Evolutionary conservation across 2,888 invertebrate genomes (phyloP).

Genomic region (Oxystoma pomonae): DNA sequence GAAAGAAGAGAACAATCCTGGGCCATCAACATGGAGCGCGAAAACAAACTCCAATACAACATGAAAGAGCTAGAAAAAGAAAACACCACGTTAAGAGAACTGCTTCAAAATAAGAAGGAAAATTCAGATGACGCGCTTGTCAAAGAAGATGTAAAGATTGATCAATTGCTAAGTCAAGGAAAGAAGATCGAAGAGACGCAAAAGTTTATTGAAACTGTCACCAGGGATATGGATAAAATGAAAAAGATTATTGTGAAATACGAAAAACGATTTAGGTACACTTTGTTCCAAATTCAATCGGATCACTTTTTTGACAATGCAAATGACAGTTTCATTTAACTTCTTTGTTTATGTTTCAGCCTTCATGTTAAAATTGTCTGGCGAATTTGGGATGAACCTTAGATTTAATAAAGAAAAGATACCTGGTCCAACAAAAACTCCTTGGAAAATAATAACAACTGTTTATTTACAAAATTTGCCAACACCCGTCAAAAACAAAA

Average conservation of each 20-base stretch:
- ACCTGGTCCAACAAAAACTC: no score
- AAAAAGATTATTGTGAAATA: slow-evolving; percentile 39
- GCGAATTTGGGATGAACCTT: no score
- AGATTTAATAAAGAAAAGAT: no score
- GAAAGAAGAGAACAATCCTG: slow-evolving; percentile 33
- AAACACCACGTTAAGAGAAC: slow-evolving; percentile 26
- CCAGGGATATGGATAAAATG: slow-evolving; percentile 30
- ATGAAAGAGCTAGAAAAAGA: slow-evolving; percentile 31
- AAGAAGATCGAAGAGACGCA: slow-evolving; percentile 14
- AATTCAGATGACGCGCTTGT: not conserved
- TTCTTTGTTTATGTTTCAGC: no score
- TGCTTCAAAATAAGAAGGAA: slow-evolving; percentile 17
- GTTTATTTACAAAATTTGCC: no score
- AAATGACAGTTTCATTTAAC: no score
- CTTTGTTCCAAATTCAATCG: not conserved
- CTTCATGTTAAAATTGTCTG: no score
- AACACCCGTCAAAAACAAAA: no score
- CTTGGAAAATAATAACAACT: no score
- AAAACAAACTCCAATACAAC: slow-evolving; percentile 29
- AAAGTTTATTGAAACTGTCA: slow-evolving; percentile 15
- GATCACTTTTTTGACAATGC: no score
- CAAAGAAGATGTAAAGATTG: slow-evolving; percentile 9
- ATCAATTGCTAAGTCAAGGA: slow-evolving; percentile 13
- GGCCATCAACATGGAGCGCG: slow-evolving; percentile 30
- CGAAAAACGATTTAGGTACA: slow-evolving; percentile 32